Percentiles rank a stretch among this genome's conserved stretches.
These are phyloP conservation scores for Epizoanthus ramosus DNA, from an alignment of 92 coral and sea anemone species.

Conservation along the genomic window DNA sequence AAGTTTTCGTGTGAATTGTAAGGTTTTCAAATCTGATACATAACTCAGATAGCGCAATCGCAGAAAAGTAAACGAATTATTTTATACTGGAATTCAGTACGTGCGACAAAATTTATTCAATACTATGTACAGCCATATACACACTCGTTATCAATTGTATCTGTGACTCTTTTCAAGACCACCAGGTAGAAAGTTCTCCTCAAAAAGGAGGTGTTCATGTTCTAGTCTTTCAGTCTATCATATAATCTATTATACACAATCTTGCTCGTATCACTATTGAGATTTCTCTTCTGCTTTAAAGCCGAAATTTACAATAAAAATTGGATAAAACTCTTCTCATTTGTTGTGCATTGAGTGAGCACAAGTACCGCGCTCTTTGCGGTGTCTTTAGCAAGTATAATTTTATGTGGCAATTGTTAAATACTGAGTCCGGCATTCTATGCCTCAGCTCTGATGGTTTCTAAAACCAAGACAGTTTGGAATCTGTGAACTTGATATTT, in stretches of 20 bases:
- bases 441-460: conserved; percentile 54
- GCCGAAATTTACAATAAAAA: conserved; percentile 45
- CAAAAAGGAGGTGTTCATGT: conserved; percentile 31
- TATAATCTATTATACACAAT: conserved; percentile 43
- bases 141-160: conserved; percentile 28
- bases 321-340: conserved; percentile 44
- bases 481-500: conserved; percentile 63
- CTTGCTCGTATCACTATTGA: conserved; percentile 26
- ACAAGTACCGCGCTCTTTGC: conserved; percentile 41
- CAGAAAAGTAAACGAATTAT: background rate
- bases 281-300: conserved; percentile 33
- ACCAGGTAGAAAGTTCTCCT: conserved; percentile 36
- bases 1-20: background rate
- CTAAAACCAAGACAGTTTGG: conserved; percentile 70
- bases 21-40: background rate
- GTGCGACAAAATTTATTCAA: conserved; percentile 44
- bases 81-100: conserved; percentile 14
- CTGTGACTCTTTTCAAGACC: conserved; percentile 43
- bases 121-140: conserved; percentile 37
- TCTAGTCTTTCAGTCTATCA: conserved; percentile 22
- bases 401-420: conserved; percentile 25
- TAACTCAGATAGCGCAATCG: conserved; percentile 4
- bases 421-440: background rate
- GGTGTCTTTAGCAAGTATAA: conserved; percentile 37
- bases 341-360: conserved; percentile 48